Evolutionary conservation across 1,140 invertebrate genomes (phyloP).

Genomic region (Lepidurus apus): DNA sequence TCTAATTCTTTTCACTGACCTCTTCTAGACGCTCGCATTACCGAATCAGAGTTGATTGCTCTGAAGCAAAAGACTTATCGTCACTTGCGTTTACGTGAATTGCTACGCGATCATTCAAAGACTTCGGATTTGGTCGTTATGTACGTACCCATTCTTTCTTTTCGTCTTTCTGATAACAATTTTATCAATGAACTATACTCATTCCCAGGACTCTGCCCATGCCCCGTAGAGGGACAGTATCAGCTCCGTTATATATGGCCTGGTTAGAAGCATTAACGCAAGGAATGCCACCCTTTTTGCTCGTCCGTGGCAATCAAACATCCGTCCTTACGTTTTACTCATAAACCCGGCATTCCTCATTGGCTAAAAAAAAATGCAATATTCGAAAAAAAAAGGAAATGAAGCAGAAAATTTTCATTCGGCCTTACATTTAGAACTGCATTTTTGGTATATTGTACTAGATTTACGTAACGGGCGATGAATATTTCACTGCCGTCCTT

Average conservation of each 20-base stretch:
- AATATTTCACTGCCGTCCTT: slow-evolving; percentile 18
- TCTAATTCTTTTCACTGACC: slow-evolving; percentile 63
- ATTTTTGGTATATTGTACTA: neutral
- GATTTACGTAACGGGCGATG: neutral
- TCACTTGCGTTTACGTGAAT: slow-evolving; percentile 79
- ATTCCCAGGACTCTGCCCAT: slow-evolving; percentile 52
- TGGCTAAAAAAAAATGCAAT: neutral
- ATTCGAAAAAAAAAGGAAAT: neutral
- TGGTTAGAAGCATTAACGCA: slow-evolving; percentile 57
- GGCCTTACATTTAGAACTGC: neutral
- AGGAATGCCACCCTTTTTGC: slow-evolving; percentile 56
- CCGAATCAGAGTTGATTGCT: slow-evolving; percentile 72
- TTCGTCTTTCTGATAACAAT: neutral
- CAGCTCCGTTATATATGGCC: slow-evolving; percentile 55
- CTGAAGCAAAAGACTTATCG: slow-evolving; percentile 86
- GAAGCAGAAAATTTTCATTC: neutral
- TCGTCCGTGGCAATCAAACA: slow-evolving; percentile 58
- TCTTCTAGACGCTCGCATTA: slow-evolving; percentile 56
- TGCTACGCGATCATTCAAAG: slow-evolving; percentile 76
- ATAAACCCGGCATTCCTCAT: slow-evolving; percentile 41
- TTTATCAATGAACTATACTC: slow-evolving; percentile 12
- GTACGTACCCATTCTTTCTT: slow-evolving; percentile 50
- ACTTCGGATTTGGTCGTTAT: slow-evolving; percentile 84
- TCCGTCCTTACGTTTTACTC: slow-evolving; percentile 61
- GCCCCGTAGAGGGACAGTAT: slow-evolving; percentile 50